Evolutionary conservation across 1,140 invertebrate species (phyloP), one percentile per base, ranked within the genome.

Genomic region (Micrasema minimum): DNA sequence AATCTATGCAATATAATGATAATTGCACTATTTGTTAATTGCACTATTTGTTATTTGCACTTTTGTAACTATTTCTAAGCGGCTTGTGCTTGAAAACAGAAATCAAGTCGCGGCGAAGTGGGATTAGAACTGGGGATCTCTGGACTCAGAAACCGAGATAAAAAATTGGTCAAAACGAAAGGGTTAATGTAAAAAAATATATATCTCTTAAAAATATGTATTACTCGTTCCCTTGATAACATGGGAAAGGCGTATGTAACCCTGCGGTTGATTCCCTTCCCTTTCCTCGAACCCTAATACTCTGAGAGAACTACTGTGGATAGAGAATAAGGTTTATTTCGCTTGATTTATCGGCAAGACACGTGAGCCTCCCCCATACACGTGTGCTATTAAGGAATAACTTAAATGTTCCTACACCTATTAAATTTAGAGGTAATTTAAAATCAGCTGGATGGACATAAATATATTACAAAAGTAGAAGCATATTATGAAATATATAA

Each of bases 331-430:
- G 55, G 55, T 59, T 59, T 59, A 59, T 59, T 59, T 59, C 37
- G 37, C 35, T 59, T 59, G 55, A 59, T 59, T 59, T 59, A 59
- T 59, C 55, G 55, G 31, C 55, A 59, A 35, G 35, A 59, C 55
- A 59, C 55, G 55, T 59, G 37, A 38, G 18, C 10, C 18, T 12
- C 55, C 55, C 55, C 16, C 55, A 38, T 38, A 59, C 37, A 59
- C 37, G 55, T 59, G 55, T 20, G 12, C 55, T 31, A 59, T 59
- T 35, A 59, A n/a, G 55, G 14, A 35, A 59, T 41, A 59, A 37
- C 26, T 59, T 37, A 38, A 59, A 43, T 59, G 18, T 22, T 41
- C 37, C 16, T 16, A 10, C 55, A 16, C 20, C 55, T 6, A 22
- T 22, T 43, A 38, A 38, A 59, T 59, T 59, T 59, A 14, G 37